Percentiles rank a stretch among this genome's conserved stretches.
phyloP scores from a whole-genome alignment of 1,140 invertebrate genomes.

The Papilio polytes region DNA sequence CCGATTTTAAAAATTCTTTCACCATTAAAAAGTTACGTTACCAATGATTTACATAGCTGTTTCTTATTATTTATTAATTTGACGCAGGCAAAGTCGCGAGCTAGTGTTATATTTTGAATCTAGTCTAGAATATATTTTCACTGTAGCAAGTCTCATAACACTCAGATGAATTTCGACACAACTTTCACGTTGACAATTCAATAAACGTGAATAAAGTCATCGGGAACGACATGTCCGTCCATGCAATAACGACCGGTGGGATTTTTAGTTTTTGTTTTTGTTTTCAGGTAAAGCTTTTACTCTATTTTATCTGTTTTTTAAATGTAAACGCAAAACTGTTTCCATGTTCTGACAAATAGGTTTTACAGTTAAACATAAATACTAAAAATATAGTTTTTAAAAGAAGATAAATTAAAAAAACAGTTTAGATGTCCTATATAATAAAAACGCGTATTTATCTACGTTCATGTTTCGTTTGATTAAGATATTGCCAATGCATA shows the following conservation, averaged over 20 bases:
- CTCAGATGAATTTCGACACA: not conserved
- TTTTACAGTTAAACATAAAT: not conserved
- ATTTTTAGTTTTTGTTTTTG: slow-evolving; percentile 15
- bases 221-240: slow-evolving; percentile 24
- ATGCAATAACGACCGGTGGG: slow-evolving; percentile 26
- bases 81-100: too few relatives aligned
- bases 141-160: not conserved
- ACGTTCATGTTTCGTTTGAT: too few relatives aligned
- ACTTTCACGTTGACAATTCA: slow-evolving; percentile 20
- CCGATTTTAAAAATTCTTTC: too few relatives aligned
- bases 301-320: slow-evolving; percentile 3
- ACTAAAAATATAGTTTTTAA: not conserved
- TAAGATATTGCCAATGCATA: too few relatives aligned
- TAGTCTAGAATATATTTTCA: not conserved
- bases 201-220: slow-evolving; percentile 19
- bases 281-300: slow-evolving; percentile 24
- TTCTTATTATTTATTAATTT: too few relatives aligned
- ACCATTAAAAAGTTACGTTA: too few relatives aligned
- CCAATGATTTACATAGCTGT: too few relatives aligned
- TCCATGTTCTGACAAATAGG: not conserved
- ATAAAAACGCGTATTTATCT: too few relatives aligned
- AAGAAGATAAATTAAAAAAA: not conserved
- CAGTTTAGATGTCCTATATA: too few relatives aligned
- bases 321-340: slow-evolving; percentile 18
- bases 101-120: not conserved